A percentile compares a stretch with the other conserved stretches of the same genome.
Conservation (phyloP, 1,140 invertebrate genomes). For the Drosophila littoralis region DNA sequence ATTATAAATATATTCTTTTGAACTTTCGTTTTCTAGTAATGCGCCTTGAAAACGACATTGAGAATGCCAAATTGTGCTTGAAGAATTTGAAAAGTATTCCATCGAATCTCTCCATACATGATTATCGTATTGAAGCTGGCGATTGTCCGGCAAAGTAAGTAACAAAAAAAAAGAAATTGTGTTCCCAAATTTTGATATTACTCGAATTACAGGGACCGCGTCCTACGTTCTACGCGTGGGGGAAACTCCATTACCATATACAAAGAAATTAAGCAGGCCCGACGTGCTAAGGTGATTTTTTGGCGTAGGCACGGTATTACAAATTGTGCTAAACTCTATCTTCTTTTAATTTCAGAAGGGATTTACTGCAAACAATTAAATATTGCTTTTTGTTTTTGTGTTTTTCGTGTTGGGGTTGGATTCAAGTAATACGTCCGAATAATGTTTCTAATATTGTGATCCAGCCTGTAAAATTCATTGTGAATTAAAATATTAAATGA, state of each 20-base stretch:
- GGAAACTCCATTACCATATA: constrained; percentile 15
- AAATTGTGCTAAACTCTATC: background rate
- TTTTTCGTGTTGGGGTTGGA: constrained; percentile 11
- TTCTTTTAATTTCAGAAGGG: constrained; percentile 17
- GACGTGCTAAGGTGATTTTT: constrained; percentile 6
- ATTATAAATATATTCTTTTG: background rate
- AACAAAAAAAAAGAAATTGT: background rate
- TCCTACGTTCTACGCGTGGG: constrained; percentile 5
- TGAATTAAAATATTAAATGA: constrained; percentile 17
- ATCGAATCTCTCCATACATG: constrained; percentile 44
- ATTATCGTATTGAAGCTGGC: constrained; percentile 38
- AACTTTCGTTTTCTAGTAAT: constrained; percentile 32
- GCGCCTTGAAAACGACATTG: constrained; percentile 61
- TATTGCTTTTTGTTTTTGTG: constrained; percentile 10
- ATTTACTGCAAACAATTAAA: constrained; percentile 9
- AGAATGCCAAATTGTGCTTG: constrained; percentile 55
- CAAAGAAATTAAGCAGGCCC: constrained; percentile 30
- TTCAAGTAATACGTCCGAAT: constrained; percentile 18
- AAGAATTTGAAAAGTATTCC: constrained; percentile 51
- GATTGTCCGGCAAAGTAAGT: constrained; percentile 34
- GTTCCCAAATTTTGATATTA: background rate
- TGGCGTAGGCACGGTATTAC: background rate
- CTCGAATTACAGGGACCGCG: constrained; percentile 7
- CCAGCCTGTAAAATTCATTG: constrained; percentile 30
- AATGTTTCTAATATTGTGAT: background rate